Percentiles rank a stretch among this genome's conserved stretches.
Conservation (phyloP, 1,140 invertebrate genomes). For the Hycleus phaleratus region DNA sequence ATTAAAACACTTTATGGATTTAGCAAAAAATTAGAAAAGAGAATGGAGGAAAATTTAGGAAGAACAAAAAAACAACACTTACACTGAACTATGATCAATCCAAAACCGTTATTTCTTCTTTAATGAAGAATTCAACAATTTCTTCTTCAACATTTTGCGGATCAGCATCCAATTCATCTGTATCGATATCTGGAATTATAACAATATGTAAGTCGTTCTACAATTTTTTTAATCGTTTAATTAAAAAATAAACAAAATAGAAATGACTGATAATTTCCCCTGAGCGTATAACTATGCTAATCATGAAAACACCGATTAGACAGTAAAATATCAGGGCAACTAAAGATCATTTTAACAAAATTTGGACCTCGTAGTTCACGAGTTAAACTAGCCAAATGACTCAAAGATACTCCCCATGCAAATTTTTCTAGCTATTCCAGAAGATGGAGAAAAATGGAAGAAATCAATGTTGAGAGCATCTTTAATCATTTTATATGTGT, state of each 20-base stretch:
- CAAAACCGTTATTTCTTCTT: constrained; percentile 83
- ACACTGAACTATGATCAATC: constrained; percentile 41
- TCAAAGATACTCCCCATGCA: too few species aligned
- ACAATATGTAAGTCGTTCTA: not conserved
- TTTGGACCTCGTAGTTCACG: too few species aligned
- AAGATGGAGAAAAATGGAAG: too few species aligned
- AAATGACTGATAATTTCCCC: constrained; percentile 9
- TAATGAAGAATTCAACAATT: constrained; percentile 94
- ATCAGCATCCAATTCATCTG: constrained; percentile 80
- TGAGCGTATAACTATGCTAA: constrained; percentile 14
- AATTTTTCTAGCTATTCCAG: too few species aligned
- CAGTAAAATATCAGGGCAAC: constrained; percentile 9
- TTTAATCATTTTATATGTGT: too few species aligned
- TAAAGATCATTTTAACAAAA: too few species aligned
- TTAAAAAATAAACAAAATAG: not conserved
- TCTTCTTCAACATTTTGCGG: constrained; percentile 88
- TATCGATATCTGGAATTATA: constrained; percentile 70
- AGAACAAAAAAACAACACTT: constrained; percentile 6
- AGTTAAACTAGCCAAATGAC: too few species aligned
- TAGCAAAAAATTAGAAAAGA: too few species aligned
- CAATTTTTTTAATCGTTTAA: not conserved
- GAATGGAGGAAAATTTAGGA: too few species aligned
- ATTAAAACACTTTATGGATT: too few species aligned
- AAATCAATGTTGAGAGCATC: too few species aligned
- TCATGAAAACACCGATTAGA: not conserved